These are phyloP conservation scores for Phainopepla nitens DNA, from an alignment of 2,113 vertebrate genomes.

Conservation along the genomic window DNA sequence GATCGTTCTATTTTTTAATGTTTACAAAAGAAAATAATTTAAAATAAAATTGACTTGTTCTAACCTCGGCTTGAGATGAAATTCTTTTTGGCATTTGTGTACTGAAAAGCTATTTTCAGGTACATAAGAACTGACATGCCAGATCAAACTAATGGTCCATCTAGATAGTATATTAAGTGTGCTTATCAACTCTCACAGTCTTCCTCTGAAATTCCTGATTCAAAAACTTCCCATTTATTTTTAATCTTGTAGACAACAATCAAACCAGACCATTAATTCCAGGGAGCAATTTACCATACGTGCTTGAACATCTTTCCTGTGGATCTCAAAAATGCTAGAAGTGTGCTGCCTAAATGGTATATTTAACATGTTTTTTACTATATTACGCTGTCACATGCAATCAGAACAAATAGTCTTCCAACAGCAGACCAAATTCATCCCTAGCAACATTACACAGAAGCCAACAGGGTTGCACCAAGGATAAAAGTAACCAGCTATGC, in stretches of 20 bases:
- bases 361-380: constrained; percentile 20
- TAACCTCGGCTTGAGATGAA: not conserved
- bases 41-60: constrained; percentile 32
- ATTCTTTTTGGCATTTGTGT: not conserved
- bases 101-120: constrained; percentile 1
- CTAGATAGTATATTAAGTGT: constrained; percentile 14
- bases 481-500: not conserved
- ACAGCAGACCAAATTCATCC: not conserved
- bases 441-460: not conserved
- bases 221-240: constrained; percentile 39
- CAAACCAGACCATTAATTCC: constrained; percentile 4
- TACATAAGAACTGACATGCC: not conserved
- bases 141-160: constrained; percentile 25
- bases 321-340: constrained; percentile 12
- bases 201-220: constrained; percentile 26
- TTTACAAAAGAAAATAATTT: not conserved
- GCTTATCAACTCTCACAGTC: constrained; percentile 42
- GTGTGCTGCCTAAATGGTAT: constrained; percentile 1
- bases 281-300: constrained; percentile 4
- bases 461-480: not conserved
- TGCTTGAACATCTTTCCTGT: not conserved
- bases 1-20: not conserved
- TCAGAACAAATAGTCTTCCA: not conserved
- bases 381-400: constrained; percentile 12
- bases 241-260: constrained; percentile 28